phyloP scores from a whole-genome alignment of 2,888 invertebrate genomes.

The Drosophila histrio region DNA sequence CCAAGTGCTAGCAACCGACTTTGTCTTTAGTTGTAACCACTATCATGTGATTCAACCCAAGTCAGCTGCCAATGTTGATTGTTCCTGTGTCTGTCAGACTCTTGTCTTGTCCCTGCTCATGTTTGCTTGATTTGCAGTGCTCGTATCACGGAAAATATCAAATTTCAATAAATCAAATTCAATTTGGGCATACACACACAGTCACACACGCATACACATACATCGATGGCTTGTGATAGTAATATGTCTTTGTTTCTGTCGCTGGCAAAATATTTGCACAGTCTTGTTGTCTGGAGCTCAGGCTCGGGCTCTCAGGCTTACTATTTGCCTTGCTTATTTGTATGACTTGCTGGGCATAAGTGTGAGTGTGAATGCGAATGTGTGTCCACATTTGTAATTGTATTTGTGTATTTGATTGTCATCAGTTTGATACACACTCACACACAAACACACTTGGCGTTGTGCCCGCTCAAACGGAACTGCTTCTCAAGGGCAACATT shows the following conservation, averaged over 20 bases:
- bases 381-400: constrained; percentile 74
- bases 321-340: constrained; percentile 71
- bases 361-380: constrained; percentile 35
- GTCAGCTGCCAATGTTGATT: constrained; percentile 63
- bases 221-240: constrained; percentile 53
- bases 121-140: constrained; percentile 78
- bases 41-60: neutral
- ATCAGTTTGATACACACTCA: constrained; percentile 68
- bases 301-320: constrained; percentile 30
- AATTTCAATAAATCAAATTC: constrained; percentile 83
- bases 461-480: constrained; percentile 38
- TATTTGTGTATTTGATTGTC: constrained; percentile 81
- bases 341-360: constrained; percentile 50
- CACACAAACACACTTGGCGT: constrained; percentile 30
- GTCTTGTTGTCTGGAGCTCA: constrained; percentile 55
- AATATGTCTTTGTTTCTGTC: constrained; percentile 76
- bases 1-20: constrained; percentile 39
- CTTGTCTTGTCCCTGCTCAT: constrained; percentile 49
- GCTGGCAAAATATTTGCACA: constrained; percentile 77
- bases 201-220: constrained; percentile 32
- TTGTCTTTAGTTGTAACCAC: constrained; percentile 26
- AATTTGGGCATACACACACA: constrained; percentile 70
- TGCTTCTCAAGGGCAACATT: constrained; percentile 77
- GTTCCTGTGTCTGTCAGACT: constrained; percentile 49
- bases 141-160: constrained; percentile 80